Base-by-base conservation (phyloP, 1,140 invertebrate species). In the Nautilus pompilius region DNA sequence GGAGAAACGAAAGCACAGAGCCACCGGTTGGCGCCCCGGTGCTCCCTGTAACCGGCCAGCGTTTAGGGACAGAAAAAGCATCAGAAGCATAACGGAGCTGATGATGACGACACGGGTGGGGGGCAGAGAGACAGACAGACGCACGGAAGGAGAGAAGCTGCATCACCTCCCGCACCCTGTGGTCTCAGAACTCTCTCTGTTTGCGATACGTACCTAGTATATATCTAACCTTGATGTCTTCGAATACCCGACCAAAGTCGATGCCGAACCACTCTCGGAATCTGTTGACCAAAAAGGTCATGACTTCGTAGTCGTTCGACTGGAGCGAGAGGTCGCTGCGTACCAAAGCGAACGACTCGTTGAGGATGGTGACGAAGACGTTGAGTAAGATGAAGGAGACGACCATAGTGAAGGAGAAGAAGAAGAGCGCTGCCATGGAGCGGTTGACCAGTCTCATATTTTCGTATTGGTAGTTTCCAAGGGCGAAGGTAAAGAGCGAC, bases 271-370 rank as follows among this genome's bases (percentile, higher is more conserved):
- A 70, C 10, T 59, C 32, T 56, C 64, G 62, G 57, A 78, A 82
- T 41, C 81, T 73, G 63, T 46, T 62, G 67, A 82, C 82, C 60
- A 87, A 82, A 70, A 85, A 88, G 58, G 85, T 82, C 4, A 84
- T 83, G 66, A 89, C 84, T 73, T 88, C 86, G 74, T 89, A 86
- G 65, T 89, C 86, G 68, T 88, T 86, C 24, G 83, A 82, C 62
- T 88, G 84, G 29, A 83, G 78, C 6, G 85, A 80, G 33, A 90
- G 84, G 74, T 91, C 89, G 3, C 57, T 55, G 51, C 74, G 69
- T 0, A 80, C 74, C 13, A 62, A 71, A 10, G 75, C 71, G 75
- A 86, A 87, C 0, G 82, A 77, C 41, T 83, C 82, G 22, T 85
- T 84, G 29, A 87, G 80, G 48, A 87, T 86, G 0, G 85, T 84